Base-by-base conservation (phyloP, 2,888 invertebrate species). In the Melanophora roralis region DNA sequence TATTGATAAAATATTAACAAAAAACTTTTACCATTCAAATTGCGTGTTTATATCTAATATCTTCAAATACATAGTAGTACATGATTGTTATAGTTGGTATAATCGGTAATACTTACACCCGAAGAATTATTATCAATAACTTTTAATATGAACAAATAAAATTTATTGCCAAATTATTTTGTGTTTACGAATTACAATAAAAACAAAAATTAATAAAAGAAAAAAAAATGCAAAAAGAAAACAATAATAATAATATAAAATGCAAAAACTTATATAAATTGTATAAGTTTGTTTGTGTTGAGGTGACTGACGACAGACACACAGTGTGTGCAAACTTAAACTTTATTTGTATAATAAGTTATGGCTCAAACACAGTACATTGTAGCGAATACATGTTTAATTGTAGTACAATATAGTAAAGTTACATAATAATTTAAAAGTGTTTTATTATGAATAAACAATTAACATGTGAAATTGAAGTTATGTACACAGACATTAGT, bases 91-190 rank as follows among this genome's bases (percentile, higher is more conserved):
- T 43, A 7, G 16, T 2, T 16, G 7, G 8, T n/a, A 40, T 40
- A 4, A 14, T 14, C 6, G 12, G 8, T 47, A 27, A 23, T 49
- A 47, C 27, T 36, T 72, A 72, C 53, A 45, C 43, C 51, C 73
- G 6, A 36, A 75, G 55, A 64, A 69, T 36, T 40, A 60, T 57
- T 27, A 71, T 72, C 72, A 60, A 36, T 43, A 67, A 75, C 62
- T 34, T 57, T 9, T 72, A 80, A 62, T 67, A 80, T 67, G 72
- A 67, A 74, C 47, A 36, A 36, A 47, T 34, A 55, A 7, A 55
- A 57, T 71, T 75, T 72, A 74, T 80, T 72, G 62, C 51, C 62
- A 72, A 76, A 72, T 62, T 75, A 72, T 72, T 80, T 72, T 80
- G 60, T 79, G 34, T 79, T 79, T 75, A 75, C 53, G 53, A 65